Evolutionary conservation across 2,797 vertebrate genomes (phyloP), one percentile per base, ranked within the genome.

Genomic region (Cyprinodon diabolis): DNA sequence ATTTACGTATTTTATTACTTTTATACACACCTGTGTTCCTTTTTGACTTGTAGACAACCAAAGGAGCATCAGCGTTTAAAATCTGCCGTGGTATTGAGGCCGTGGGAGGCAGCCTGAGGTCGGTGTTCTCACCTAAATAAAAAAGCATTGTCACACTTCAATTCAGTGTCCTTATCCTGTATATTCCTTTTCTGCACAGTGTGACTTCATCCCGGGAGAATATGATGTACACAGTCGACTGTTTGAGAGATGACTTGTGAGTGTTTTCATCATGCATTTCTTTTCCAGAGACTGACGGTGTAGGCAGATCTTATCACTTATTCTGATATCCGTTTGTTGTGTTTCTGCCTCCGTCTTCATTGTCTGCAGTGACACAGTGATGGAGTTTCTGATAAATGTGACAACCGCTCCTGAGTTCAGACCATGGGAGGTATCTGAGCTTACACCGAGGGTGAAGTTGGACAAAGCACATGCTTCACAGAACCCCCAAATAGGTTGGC

Each of bases 361-460:
- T 21, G 21, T 62, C 52, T 86, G 17, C 87, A 99, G 98, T 49
- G 98, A 98, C 73, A 97, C 96, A 1, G 96, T 99, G 66, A 98
- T 99, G 97, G 98, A 99, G 87, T 97, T 96, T 92, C 94, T 99
- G 85, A 98, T 99, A 86, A 99, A 99, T 10, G 97, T 99, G 84
- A 97, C 98, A 23, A 97, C 97, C 21, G 97, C 98, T 15, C 96
- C 95, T 4, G 98, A 99, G 89, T 99, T 99, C 81, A 95, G 98
- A 49, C 84, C 83, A 0, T 99, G 98, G 98, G 98, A 99, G 90
- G 96, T 99, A 66, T 88, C 94, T 58, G 96, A 95, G 1, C 94
- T 98, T 79, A 93, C 92, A 3, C 70, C 95, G 37, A 93, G 87
- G 70, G 67, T 99, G 13, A 95, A 92, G 85, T 1, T 94, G 81